Base-by-base conservation (phyloP, 2,113 vertebrate species). In the Fregata magnificens region DNA sequence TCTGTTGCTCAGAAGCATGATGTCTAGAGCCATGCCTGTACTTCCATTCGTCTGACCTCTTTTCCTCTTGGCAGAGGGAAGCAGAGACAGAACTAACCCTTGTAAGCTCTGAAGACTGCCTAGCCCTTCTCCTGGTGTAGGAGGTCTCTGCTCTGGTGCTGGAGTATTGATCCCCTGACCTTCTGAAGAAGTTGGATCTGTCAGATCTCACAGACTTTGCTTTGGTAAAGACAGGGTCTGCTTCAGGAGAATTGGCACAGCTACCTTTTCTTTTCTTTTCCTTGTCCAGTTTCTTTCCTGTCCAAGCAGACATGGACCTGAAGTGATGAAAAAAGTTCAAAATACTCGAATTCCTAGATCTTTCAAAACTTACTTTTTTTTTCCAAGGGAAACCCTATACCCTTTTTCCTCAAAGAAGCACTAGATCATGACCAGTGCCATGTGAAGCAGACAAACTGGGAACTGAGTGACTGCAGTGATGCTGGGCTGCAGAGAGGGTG, bases 241-340 rank as follows among this genome's bases (percentile, higher is more conserved):
- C 82, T 97, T 97, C 96, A 91, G 93, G 42, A 96, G 96, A 94
- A 93, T 59, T 95, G 85, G 81, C 94, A 96, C 90, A 95, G 87
- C 95, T 97, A 97, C 91, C 95, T 95, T 97, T 93, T 96, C 76
- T 97, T 94, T 95, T 95, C 93, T 96, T 95, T 96, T 95, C 82
- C 86, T 97, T 96, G 95, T 95, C 93, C 96, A 95, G 88, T 96
- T 97, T 95, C 93, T 94, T 97, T 96, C 95, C 95, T 97, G 96
- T 96, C 95, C 94, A 97, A 93, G 94, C 79, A 97, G 94, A 95
- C 86, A 97, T 96, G 92, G 90, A 97, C 94, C 95, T 98, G 93
- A 98, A 97, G 96, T 96, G 93, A 97, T 72, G 97, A 96, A 97
- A 97, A 97, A 97, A 97, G 96, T 97, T 98, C 96, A 96, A 97